Evolutionary conservation across 2,888 invertebrate genomes (phyloP), one percentile per base, ranked within the genome.

Genomic region (Terebella lapidaria): DNA sequence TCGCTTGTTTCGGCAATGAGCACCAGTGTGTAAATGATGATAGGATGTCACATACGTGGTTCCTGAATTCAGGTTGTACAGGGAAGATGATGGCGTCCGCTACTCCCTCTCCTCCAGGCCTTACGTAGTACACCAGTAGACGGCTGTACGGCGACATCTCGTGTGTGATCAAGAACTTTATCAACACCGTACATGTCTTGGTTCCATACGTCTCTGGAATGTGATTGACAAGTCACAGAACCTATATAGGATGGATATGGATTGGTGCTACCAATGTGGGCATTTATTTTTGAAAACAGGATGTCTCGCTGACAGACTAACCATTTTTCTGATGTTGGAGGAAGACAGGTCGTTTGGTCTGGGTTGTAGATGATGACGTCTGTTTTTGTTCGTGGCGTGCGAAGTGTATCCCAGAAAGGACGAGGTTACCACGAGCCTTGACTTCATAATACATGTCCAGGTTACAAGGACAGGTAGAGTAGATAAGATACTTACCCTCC

Each of bases 31-130:
- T n/a, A n/a, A n/a, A n/a, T n/a, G n/a, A n/a, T n/a, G n/a, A n/a
- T n/a, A n/a, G n/a, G n/a, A n/a, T n/a, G n/a, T n/a, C 42, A 35
- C 10, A 15, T n/a, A 86, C 87, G 82, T 85, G 83, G 72, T 86
- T 85, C 20, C 76, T 81, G 70, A 86, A 85, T 71, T 86, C 86
- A 30, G 84, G 84, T 4, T 84, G 82, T 69, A 86, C 82, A 24
- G 83, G 81, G 61, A 86, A 83, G 70, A 82, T 81, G 63, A 84
- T 82, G 65, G 81, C 83, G 2, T 85, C 84, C 45, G 86, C 85
- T 10, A 87, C 82, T 1, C 85, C 76, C 67, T 87, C 85, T 0
- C 84, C 84, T 46, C 84, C 83, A 25, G 83, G 73, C 28, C 81
- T 76, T 59, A 85, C 81, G 71, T 86, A 86, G 66, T 85, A 87